phyloP scores from a whole-genome alignment of 2,888 invertebrate species.

The Apamea anceps region DNA sequence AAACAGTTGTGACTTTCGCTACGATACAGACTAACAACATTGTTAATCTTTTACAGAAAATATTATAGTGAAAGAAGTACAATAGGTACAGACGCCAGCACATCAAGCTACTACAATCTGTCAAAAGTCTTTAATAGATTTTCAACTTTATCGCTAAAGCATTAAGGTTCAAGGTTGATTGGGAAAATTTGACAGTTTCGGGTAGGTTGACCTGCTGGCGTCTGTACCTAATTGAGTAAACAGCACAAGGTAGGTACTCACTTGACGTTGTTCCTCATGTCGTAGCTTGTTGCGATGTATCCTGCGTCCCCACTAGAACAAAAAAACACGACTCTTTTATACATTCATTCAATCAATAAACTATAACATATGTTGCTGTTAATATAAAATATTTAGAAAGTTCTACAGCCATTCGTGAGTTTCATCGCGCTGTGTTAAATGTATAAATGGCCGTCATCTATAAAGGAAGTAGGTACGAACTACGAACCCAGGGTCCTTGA shows the following conservation, averaged over 20 bases:
- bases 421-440: constrained; percentile 9
- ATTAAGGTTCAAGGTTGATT: too few relatives aligned
- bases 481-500: constrained; percentile 70
- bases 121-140: too few relatives aligned
- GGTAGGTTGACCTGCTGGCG: too few relatives aligned
- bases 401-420: constrained; percentile 15
- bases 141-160: too few relatives aligned
- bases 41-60: background rate
- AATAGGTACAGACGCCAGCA: too few relatives aligned
- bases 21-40: background rate
- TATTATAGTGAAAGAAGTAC: background rate
- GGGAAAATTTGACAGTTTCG: too few relatives aligned
- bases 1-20: constrained; percentile 24
- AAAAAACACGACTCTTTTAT: constrained; percentile 47
- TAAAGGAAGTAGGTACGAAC: constrained; percentile 55
- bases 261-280: constrained; percentile 87
- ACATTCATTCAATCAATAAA: background rate
- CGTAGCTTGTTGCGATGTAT: constrained; percentile 84
- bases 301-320: constrained; percentile 86
- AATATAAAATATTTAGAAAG: constrained; percentile 23
- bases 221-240: background rate
- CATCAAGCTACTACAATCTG: too few relatives aligned
- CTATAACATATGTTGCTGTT: background rate
- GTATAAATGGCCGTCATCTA: constrained; percentile 1
- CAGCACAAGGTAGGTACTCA: constrained; percentile 75